These are phyloP conservation scores for Catostylus mosaicus DNA, from an alignment of 30 jellyfish, hydroid and myxozoan species.

Conservation along the genomic window DNA sequence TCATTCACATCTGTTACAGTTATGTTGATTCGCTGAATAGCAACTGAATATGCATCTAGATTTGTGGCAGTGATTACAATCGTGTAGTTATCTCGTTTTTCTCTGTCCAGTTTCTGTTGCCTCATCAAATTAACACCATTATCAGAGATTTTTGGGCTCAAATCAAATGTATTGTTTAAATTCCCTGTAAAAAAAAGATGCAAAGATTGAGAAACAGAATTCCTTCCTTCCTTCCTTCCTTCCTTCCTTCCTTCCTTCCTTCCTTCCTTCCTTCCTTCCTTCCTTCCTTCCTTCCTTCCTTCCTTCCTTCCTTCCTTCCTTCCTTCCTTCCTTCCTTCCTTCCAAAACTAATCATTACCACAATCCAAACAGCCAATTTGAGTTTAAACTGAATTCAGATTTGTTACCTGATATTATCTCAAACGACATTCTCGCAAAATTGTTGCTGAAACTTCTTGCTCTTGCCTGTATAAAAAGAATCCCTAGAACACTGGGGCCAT, in stretches of 20 bases:
- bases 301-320: too few relatives aligned
- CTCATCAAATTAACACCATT: conserved; percentile 52
- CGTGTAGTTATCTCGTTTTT: conserved; percentile 49
- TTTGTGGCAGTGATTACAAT: conserved; percentile 71
- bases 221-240: too few relatives aligned
- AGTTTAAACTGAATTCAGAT: not conserved
- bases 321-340: too few relatives aligned
- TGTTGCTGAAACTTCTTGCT: conserved; percentile 71
- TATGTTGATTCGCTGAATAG: conserved; percentile 55
- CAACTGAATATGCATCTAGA: conserved; percentile 28
- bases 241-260: too few relatives aligned
- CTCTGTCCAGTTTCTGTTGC: conserved; percentile 76
- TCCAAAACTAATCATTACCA: too few relatives aligned
- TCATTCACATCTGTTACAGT: conserved; percentile 82
- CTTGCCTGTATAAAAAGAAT: conserved; percentile 60
- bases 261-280: too few relatives aligned
- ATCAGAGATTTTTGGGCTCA: conserved; percentile 59
- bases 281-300: too few relatives aligned
- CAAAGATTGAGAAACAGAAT: too few relatives aligned
- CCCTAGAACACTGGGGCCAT: conserved; percentile 58
- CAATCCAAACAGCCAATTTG: too few relatives aligned
- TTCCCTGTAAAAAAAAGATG: conserved; percentile 67
- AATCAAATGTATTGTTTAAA: conserved; percentile 45
- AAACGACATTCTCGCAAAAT: conserved; percentile 68
- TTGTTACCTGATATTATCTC: conserved; percentile 72